phyloP scores from a whole-genome alignment of 1,140 invertebrate species.

The Maniola jurtina region DNA sequence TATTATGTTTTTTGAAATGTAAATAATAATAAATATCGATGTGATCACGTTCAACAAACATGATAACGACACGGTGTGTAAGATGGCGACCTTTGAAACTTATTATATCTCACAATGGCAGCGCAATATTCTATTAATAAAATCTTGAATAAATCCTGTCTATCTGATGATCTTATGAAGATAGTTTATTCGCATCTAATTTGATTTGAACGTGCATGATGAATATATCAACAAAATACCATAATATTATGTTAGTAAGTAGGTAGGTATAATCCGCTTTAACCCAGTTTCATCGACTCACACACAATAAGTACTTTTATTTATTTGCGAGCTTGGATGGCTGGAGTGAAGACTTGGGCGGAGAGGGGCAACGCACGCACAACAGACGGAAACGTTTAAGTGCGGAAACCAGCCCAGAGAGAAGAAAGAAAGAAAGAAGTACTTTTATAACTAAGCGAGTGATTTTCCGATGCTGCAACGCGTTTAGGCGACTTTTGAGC shows the following conservation, averaged over 20 bases:
- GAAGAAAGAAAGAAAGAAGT: too few species aligned
- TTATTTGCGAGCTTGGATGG: too few species aligned
- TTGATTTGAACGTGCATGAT: constrained; percentile 5
- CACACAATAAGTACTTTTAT: too few species aligned
- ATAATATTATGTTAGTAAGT: background rate
- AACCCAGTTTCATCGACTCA: background rate
- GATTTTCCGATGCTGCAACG: too few species aligned
- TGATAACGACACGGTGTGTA: constrained; percentile 10
- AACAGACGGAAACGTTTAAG: too few species aligned
- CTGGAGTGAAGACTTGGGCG: too few species aligned
- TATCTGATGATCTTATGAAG: constrained; percentile 35
- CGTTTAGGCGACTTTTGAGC: too few species aligned
- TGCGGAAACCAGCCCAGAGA: too few species aligned
- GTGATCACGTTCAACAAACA: constrained; percentile 7
- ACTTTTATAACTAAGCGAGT: too few species aligned
- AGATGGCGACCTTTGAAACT: constrained; percentile 7
- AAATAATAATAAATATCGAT: constrained; percentile 8
- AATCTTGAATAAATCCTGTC: constrained; percentile 18
- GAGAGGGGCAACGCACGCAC: too few species aligned
- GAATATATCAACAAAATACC: constrained; percentile 17
- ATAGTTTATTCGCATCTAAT: constrained; percentile 18
- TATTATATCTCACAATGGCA: constrained; percentile 13
- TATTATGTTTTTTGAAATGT: background rate
- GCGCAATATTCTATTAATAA: constrained; percentile 45
- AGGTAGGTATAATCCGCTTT: background rate